Evolutionary conservation across 2,797 vertebrate genomes (phyloP).

Genomic region (Odontamblyopus rebecca): DNA sequence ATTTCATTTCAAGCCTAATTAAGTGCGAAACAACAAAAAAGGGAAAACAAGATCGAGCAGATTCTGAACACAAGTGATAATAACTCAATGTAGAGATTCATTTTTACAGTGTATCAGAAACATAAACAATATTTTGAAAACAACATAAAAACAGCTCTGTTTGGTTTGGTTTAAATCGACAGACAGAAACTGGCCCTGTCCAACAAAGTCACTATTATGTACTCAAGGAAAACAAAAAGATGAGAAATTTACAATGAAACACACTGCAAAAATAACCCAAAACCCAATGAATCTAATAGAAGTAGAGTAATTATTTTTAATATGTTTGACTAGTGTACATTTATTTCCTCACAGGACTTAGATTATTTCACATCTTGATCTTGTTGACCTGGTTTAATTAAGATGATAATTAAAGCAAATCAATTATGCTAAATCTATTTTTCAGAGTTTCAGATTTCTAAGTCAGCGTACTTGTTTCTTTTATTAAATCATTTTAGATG

Average conservation of each 20-base stretch:
- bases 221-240: neutral
- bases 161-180: neutral
- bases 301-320: too few relatives aligned
- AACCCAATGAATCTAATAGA: neutral
- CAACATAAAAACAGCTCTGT: neutral
- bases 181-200: conserved; percentile 1
- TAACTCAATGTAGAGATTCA: neutral
- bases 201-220: neutral
- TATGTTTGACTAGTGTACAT: too few relatives aligned
- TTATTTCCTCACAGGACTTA: too few relatives aligned
- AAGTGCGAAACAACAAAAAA: too few relatives aligned
- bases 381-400: too few relatives aligned
- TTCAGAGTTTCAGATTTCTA: too few relatives aligned
- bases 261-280: neutral
- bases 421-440: too few relatives aligned
- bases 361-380: too few relatives aligned
- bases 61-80: neutral
- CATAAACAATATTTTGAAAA: neutral
- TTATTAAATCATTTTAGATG: too few relatives aligned
- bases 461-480: too few relatives aligned
- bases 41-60: neutral
- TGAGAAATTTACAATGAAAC: neutral
- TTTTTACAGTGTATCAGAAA: conserved; percentile 1
- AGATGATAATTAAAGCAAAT: too few relatives aligned
- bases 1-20: too few relatives aligned